Evolutionary conservation across 2,113 vertebrate genomes (phyloP), one percentile per base, ranked within the genome.

Genomic region (Barnardius zonarius): DNA sequence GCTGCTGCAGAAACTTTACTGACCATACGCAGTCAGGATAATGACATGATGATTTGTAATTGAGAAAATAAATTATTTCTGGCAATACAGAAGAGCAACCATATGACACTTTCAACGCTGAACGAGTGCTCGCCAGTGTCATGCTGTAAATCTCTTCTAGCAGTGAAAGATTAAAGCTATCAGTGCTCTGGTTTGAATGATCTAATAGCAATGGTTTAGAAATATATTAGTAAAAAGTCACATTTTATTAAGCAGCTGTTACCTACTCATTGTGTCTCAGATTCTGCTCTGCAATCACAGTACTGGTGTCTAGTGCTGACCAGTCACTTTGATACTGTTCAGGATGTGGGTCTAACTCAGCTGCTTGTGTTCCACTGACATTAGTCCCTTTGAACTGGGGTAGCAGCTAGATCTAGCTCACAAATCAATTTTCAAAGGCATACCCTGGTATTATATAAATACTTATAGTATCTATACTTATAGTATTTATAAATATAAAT

Each of bases 341-440:
- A 75, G 91, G 76, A 63, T 20, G 24, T 46, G 86, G 25, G 46
- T 70, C 37, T 46, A 67, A 33, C 59, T 74, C 86, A 74, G 63
- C 33, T 43, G 49, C 17, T 23, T 37, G 8, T 12, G 27, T 39
- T 70, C 41, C 66, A n/a, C 55, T 41, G 44, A 11, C 14, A 35
- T 5, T 0, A 0, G 14, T 20, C 27, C 41, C n/a, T 86, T 10
- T 22, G 31, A 90, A 70, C 30, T 11, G 0, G 0, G 49, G 33
- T 1, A 22, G 2, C 23, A 88, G 66, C 46, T 63, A n/a, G 22
- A 25, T 7, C 46, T 22, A 66, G 83, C 39, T 35, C 66, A 30
- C 24, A 75, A 57, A 76, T 11, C 41, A 37, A 49, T 19, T 68
- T 88, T n/a, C 75, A 70, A 78, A 91, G 30, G 41, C 30, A 35